Evolutionary conservation across 2,888 invertebrate genomes (phyloP).

Genomic region (Drosophila mayaguana): DNA sequence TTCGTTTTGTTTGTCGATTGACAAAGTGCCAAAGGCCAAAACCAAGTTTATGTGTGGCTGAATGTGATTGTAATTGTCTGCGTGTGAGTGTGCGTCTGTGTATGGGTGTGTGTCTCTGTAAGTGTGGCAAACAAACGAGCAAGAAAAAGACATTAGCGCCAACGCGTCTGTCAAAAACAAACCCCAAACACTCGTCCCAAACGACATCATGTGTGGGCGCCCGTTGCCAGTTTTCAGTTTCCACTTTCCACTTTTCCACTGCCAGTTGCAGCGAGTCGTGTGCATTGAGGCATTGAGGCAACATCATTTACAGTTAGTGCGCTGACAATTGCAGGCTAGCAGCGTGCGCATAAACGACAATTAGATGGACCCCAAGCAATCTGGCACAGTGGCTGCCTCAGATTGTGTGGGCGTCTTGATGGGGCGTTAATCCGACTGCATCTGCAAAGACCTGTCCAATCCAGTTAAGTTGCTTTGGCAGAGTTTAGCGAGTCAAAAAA

Average conservation of each 20-base stretch:
- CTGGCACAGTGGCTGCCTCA: slow-evolving; percentile 34
- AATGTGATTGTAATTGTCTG: slow-evolving; percentile 3
- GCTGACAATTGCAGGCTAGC: slow-evolving; percentile 58
- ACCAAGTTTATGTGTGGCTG: slow-evolving; percentile 13
- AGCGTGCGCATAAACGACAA: slow-evolving; percentile 54
- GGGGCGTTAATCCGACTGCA: not conserved
- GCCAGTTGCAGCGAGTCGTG: slow-evolving; percentile 18
- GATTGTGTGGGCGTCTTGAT: not conserved
- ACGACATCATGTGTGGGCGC: slow-evolving; percentile 28
- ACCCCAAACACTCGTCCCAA: slow-evolving; percentile 21
- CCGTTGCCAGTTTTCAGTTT: slow-evolving; percentile 13
- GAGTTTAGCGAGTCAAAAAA: too few relatives aligned
- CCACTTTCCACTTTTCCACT: not conserved
- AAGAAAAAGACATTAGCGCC: slow-evolving; percentile 73
- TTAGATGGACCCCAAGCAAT: slow-evolving; percentile 42
- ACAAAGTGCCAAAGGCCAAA: slow-evolving; percentile 71
- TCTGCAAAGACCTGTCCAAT: not conserved
- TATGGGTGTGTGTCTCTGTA: slow-evolving; percentile 10
- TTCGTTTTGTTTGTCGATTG: slow-evolving; percentile 74
- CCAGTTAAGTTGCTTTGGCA: not conserved
- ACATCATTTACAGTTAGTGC: slow-evolving; percentile 73
- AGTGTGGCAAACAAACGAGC: slow-evolving; percentile 61
- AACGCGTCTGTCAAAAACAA: slow-evolving; percentile 52
- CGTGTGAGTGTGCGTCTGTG: slow-evolving; percentile 17
- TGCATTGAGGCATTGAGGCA: slow-evolving; percentile 56